Evolutionary conservation across 2,888 invertebrate genomes (phyloP).

Genomic region (Tromatobia lineatoria): DNA sequence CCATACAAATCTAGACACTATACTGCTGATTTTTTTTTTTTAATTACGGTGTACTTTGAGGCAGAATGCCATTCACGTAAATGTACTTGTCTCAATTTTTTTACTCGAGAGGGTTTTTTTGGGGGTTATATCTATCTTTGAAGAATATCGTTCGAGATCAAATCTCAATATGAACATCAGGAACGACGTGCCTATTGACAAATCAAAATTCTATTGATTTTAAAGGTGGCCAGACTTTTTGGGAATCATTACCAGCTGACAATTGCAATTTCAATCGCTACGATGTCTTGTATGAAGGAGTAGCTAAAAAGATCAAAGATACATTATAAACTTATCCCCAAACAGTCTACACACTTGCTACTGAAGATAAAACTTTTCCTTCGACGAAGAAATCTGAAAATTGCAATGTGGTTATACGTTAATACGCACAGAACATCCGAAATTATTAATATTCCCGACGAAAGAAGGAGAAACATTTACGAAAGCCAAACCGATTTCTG

Average conservation of each 20-base stretch:
- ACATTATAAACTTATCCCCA: background rate
- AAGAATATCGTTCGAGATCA: no score
- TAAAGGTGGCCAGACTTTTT: slow-evolving; percentile 56
- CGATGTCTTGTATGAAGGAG: slow-evolving; percentile 50
- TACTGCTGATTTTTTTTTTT: no score
- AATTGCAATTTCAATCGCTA: slow-evolving; percentile 43
- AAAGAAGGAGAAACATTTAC: slow-evolving; percentile 74
- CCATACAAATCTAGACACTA: no score
- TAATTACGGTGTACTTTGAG: no score
- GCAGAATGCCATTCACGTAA: no score
- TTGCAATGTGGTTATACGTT: slow-evolving; percentile 12
- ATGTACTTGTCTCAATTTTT: no score
- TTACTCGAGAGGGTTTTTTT: no score
- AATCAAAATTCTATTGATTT: slow-evolving; percentile 5
- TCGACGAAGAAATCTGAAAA: slow-evolving; percentile 3
- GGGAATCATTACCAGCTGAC: slow-evolving; percentile 45
- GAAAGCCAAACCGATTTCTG: background rate
- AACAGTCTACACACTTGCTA: slow-evolving; percentile 14
- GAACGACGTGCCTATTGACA: no score
- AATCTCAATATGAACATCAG: no score
- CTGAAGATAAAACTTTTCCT: slow-evolving; percentile 24
- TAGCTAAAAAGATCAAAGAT: slow-evolving; percentile 40
- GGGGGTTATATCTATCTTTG: no score
- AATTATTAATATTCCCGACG: slow-evolving; percentile 56
- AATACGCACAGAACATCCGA: background rate